Evolutionary conservation across 2,113 vertebrate species (phyloP), one percentile per base, ranked within the genome.

Genomic region (Chlorocebus sabaeus): DNA sequence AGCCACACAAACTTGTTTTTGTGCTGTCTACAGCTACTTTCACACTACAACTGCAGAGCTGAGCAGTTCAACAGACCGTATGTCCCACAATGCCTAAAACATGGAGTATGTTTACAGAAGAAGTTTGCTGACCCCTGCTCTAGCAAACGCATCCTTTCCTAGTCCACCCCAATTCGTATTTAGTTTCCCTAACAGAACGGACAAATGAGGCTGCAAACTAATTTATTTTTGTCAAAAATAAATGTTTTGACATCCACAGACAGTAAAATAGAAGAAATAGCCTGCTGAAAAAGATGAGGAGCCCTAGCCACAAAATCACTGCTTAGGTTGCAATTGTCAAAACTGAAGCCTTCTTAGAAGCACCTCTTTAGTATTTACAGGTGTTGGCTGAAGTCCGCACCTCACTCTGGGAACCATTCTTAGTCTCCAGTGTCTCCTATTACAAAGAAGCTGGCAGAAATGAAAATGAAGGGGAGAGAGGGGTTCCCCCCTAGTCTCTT

Each of bases 221-320:
- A 80, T 93, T 97, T 76, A 57, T 7, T 3, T 84, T 96, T 94
- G 2, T 70, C n/a, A 59, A 81, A 94, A 89, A 88, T 25, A 67
- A 72, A 50, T 32, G 61, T 40, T 67, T 82, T n/a, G 18, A 2
- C 83, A 64, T 57, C 50, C 55, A 55, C 12, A 38, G 12, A 50
- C 30, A 68, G 35, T 79, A 48, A 78, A 78, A 89, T 82, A 61
- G 40, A 85, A 82, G 38, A 6, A 32, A 30, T n/a, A 14, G 9
- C 22, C 48, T 55, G 43, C 96, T 96, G 55, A 90, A 67, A 95
- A 97, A 93, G 11, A 16, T 0, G 2, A 27, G 30, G 25, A 48
- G 3, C 4, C 48, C 43, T 1, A 32, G 12, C 79, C 16, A 23
- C 50, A 40, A 13, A 55, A 82, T 45, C 52, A 30, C 23, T 35